Evolutionary conservation across 2,113 vertebrate species (phyloP).

Genomic region (Gymnorhina tibicen): DNA sequence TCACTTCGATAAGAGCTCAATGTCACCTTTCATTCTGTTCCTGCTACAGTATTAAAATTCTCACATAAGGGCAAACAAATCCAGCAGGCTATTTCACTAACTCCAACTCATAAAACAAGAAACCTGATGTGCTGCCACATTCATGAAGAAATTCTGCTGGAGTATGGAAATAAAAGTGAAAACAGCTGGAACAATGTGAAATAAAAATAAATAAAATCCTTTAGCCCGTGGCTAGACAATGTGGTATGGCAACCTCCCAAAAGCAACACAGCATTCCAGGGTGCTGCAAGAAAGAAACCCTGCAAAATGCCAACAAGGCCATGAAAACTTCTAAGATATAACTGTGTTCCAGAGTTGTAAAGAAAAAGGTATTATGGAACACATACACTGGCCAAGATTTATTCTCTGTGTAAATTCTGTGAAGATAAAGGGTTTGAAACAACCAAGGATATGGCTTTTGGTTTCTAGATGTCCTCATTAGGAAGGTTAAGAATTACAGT

Average conservation of each 20-base stretch:
- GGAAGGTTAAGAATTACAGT: neutral
- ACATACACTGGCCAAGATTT: neutral
- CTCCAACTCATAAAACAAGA: neutral
- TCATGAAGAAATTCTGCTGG: slow-evolving; percentile 39
- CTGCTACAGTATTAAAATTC: neutral
- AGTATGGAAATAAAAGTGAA: slow-evolving; percentile 51
- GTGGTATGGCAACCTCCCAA: slow-evolving; percentile 25
- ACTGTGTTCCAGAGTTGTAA: neutral
- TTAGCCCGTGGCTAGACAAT: slow-evolving; percentile 23
- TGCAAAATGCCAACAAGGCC: neutral
- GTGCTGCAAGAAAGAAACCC: neutral
- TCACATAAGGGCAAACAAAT: neutral
- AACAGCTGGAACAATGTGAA: slow-evolving; percentile 71
- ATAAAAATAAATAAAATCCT: slow-evolving; percentile 59
- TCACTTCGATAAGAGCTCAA: neutral
- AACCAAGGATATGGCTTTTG: neutral
- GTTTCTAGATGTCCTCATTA: neutral
- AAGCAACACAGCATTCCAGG: neutral
- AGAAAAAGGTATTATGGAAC: neutral
- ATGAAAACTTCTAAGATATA: neutral
- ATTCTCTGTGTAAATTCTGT: neutral
- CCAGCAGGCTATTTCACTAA: neutral
- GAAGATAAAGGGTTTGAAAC: neutral
- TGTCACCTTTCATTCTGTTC: neutral
- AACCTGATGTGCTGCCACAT: neutral